phyloP scores from a whole-genome alignment of 2,888 invertebrate genomes.

The Halocaridina rubra region DNA sequence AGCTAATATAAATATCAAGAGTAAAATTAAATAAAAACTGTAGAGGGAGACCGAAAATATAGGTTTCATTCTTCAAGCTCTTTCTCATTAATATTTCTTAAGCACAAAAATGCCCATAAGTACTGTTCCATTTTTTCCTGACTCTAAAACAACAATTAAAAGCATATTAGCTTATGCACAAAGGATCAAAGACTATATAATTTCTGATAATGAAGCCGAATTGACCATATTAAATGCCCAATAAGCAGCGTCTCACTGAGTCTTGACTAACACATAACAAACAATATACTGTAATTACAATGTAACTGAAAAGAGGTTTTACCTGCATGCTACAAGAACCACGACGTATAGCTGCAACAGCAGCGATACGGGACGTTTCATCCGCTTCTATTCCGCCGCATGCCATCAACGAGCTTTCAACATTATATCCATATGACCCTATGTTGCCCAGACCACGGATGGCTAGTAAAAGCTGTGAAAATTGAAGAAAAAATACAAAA shows the following conservation, averaged over 20 bases:
- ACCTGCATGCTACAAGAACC: conserved; percentile 2
- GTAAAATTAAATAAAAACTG: too few relatives aligned
- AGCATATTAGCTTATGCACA: not conserved
- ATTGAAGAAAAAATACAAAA: too few relatives aligned
- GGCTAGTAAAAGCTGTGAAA: conserved; percentile 29
- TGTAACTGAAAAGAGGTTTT: conserved; percentile 29
- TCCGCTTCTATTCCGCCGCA: not conserved
- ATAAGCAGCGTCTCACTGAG: not conserved
- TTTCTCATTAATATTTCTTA: too few relatives aligned
- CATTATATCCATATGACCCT: not conserved
- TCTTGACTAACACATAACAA: not conserved
- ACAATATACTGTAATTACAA: not conserved
- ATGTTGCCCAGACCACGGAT: conserved; percentile 36
- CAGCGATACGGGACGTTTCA: not conserved
- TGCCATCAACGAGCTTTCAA: not conserved
- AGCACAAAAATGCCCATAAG: too few relatives aligned
- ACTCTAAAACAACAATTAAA: too few relatives aligned
- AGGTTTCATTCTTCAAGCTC: too few relatives aligned
- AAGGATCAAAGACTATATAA: too few relatives aligned
- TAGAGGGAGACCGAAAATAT: too few relatives aligned
- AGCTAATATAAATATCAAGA: too few relatives aligned
- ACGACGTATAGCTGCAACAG: conserved; percentile 23
- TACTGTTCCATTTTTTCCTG: too few relatives aligned
- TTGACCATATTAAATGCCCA: not conserved
- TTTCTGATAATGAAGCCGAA: not conserved